Percentiles rank a stretch among this genome's conserved stretches.
These are phyloP conservation scores for Mystacides longicornis DNA, from an alignment of 2,888 invertebrate genomes.

Conservation along the genomic window DNA sequence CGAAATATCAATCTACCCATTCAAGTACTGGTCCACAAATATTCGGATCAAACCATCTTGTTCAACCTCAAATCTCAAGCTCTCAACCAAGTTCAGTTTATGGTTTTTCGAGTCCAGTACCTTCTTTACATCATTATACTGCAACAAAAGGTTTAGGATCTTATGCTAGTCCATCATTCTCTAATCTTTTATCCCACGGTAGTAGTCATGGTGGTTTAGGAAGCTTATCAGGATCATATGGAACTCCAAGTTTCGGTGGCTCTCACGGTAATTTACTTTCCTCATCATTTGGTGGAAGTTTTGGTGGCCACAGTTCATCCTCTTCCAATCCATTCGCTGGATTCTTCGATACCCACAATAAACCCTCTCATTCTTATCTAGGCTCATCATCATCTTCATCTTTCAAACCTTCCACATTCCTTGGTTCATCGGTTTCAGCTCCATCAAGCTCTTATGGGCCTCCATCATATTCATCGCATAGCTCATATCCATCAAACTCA, in stretches of 20 bases:
- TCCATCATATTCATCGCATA: conserved; percentile 12
- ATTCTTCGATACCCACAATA: conserved; percentile 13
- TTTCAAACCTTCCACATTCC: conserved; percentile 44
- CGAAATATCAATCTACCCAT: neutral
- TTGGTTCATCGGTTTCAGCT: conserved; percentile 35
- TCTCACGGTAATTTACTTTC: conserved; percentile 23
- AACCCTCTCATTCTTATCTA: conserved; percentile 2
- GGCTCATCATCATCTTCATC: conserved; percentile 32
- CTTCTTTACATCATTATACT: conserved; percentile 38
- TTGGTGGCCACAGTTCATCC: conserved; percentile 9
- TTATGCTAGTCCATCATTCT: conserved; percentile 29
- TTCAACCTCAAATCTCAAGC: conserved; percentile 37
- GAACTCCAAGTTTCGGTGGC: conserved; percentile 27
- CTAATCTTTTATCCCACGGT: conserved; percentile 25
- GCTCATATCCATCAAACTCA: conserved; percentile 21
- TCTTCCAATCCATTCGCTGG: conserved; percentile 18
- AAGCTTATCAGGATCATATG: conserved; percentile 29
- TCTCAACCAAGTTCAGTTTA: conserved; percentile 37
- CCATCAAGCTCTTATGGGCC: conserved; percentile 18
- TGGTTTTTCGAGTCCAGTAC: conserved; percentile 31
- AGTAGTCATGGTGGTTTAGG: conserved; percentile 24
- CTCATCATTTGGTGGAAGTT: conserved; percentile 14
- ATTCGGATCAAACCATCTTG: conserved; percentile 33
- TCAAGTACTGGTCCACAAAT: conserved; percentile 15
- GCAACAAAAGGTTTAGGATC: conserved; percentile 44